Base-by-base conservation (phyloP, 2,113 vertebrate genomes). In the Actinemys pallida region DNA sequence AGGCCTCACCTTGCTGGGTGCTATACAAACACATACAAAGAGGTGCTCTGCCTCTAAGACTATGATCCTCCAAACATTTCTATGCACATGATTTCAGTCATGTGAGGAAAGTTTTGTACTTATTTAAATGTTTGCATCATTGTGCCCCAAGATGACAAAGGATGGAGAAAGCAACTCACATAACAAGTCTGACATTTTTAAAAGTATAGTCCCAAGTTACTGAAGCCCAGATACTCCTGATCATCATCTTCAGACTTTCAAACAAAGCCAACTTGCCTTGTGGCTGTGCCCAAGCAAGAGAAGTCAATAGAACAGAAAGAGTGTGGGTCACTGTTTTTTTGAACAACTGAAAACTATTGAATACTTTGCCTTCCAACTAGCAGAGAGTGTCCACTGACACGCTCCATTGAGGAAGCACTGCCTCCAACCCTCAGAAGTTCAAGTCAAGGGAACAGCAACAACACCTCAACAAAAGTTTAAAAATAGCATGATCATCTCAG, bases 201-300 rank as follows among this genome's bases (percentile, higher is more conserved):
- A 0, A 54, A 8, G 2, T 0, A 17, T 0, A 65, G 20, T 1
- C 3, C 1, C 16, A 50, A 47, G 65, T 69, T 7, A 45, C 53
- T 42, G 76, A 78, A 78, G 45, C 76, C 24, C 45, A 29, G 39
- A 10, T 39, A 75, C 39, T 25, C 8, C 39, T 45, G 72, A 10
- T 39, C 16, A 42, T 6, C 69, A 22, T 22, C n/a, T 39, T 72
- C n/a, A 39, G 69, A 72, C n/a, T 24, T 25, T 42, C 22, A 75
- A 75, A 42, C 22, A 39, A 24, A 45, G 39, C 39, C 39, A 42
- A 75, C 19, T 12, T 22, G 72, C 39, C 39, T 42, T 10, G 39
- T 24, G 39, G 39, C 72, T 42, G 39, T 45, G 72, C n/a, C 22
- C 17, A 42, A 25, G 25, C 22, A 47, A 78, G 39, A 45, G 72